A percentile compares a stretch with the other conserved stretches of the same genome.
Evolutionary conservation across 2,888 invertebrate genomes (phyloP).

Genomic region (Cepaea hortensis): DNA sequence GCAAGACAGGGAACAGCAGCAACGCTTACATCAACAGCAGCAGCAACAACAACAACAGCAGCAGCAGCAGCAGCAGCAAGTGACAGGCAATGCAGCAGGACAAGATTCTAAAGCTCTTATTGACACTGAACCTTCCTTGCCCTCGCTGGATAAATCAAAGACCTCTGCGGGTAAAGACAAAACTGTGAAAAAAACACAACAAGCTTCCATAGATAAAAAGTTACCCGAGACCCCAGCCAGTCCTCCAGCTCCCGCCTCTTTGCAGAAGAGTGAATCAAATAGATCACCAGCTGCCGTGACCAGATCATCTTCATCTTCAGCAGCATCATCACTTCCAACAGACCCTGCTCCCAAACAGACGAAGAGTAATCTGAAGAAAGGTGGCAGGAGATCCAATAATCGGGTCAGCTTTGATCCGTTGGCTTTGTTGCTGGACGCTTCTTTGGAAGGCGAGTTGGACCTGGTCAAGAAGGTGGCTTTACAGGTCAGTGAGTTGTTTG

Average conservation of each 20-base stretch:
- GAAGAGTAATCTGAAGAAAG: conserved; percentile 78
- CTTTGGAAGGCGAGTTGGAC: conserved; percentile 97
- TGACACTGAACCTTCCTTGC: conserved; percentile 3
- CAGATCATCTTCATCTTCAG: not conserved
- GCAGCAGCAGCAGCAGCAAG: not conserved
- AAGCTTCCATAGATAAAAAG: conserved; percentile 7
- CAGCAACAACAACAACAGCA: not conserved
- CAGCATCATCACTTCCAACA: conserved; percentile 1
- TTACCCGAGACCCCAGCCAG: not conserved
- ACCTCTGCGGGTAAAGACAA: not conserved
- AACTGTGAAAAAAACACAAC: not conserved
- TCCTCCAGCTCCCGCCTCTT: not conserved
- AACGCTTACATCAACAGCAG: not conserved
- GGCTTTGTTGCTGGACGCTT: conserved; percentile 95
- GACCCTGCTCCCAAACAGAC: conserved; percentile 58
- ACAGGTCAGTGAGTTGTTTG: conserved; percentile 74
- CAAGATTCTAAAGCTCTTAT: conserved; percentile 31
- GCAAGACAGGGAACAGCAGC: conserved; percentile 39
- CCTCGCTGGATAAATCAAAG: not conserved
- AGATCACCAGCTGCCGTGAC: conserved; percentile 35
- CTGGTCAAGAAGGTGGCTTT: conserved; percentile 95
- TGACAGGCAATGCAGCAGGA: conserved; percentile 22
- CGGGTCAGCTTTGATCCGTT: conserved; percentile 97
- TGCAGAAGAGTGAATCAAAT: not conserved
- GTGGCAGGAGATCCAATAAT: conserved; percentile 65